A percentile compares a stretch with the other conserved stretches of the same genome.
Conservation (phyloP, 2,888 invertebrate genomes). For the Boloria selene region DNA sequence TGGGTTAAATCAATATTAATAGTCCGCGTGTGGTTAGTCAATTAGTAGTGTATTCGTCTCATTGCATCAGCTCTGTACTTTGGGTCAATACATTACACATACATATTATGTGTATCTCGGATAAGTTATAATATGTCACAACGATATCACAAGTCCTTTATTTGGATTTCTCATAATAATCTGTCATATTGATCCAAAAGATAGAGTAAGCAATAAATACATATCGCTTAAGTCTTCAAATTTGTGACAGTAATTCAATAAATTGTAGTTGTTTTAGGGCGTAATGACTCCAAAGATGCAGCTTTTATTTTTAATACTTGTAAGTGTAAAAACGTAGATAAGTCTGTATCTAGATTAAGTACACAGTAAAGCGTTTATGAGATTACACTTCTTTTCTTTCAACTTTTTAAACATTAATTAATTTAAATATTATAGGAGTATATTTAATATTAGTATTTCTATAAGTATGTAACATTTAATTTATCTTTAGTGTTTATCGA, state of each 20-base stretch:
- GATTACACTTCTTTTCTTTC: conserved; percentile 8
- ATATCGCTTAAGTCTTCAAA: conserved; percentile 75
- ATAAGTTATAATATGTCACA: too few relatives aligned
- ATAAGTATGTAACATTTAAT: conserved; percentile 12
- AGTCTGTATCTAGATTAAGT: conserved; percentile 59
- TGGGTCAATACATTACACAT: conserved; percentile 2
- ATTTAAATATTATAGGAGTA: conserved; percentile 18
- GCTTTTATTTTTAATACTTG: conserved; percentile 75
- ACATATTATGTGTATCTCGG: too few relatives aligned
- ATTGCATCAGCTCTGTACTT: conserved; percentile 28
- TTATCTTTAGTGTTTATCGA: conserved; percentile 1
- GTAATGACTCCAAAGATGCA: conserved; percentile 73
- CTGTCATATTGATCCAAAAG: not conserved
- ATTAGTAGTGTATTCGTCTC: conserved; percentile 46
- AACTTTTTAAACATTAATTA: conserved; percentile 4
- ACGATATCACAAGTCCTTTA: too few relatives aligned
- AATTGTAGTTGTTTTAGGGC: conserved; percentile 43
- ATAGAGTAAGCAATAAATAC: conserved; percentile 57
- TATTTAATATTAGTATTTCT: conserved; percentile 10
- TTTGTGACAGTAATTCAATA: conserved; percentile 74
- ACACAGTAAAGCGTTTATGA: conserved; percentile 36
- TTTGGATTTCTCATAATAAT: not conserved
- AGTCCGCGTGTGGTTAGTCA: conserved; percentile 48
- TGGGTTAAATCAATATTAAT: conserved; percentile 41
- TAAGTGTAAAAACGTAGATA: conserved; percentile 61